phyloP scores from a whole-genome alignment of 1,140 invertebrate genomes.

The Drosophila azteca region DNA sequence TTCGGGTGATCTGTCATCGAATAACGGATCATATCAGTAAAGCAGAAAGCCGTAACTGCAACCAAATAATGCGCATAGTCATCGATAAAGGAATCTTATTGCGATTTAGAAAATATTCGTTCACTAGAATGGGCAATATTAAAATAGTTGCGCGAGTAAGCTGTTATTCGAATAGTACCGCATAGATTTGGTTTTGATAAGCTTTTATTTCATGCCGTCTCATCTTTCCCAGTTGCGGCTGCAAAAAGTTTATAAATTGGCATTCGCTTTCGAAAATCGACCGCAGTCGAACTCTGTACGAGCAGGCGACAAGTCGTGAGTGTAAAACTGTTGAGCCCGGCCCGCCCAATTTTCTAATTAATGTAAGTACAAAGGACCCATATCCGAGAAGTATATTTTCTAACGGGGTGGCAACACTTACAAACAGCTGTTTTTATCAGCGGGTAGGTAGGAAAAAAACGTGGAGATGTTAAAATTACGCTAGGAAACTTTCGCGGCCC shows the following conservation, averaged over 20 bases:
- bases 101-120: slow-evolving; percentile 1
- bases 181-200: slow-evolving; percentile 55
- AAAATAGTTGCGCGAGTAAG: no score
- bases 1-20: slow-evolving; percentile 8
- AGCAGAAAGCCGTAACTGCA: slow-evolving; percentile 21
- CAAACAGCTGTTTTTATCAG: slow-evolving; percentile 45
- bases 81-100: slow-evolving; percentile 13
- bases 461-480: slow-evolving; percentile 44
- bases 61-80: slow-evolving; percentile 2
- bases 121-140: no score
- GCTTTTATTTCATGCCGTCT: slow-evolving; percentile 40
- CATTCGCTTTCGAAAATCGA: slow-evolving; percentile 9
- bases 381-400: neutral
- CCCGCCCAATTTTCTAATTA: neutral
- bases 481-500: slow-evolving; percentile 34
- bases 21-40: slow-evolving; percentile 24
- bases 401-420: slow-evolving; percentile 45
- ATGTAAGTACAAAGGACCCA: slow-evolving; percentile 33
- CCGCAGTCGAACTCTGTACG: slow-evolving; percentile 29
- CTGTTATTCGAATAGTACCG: slow-evolving; percentile 3
- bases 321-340: slow-evolving; percentile 8
- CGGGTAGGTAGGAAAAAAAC: slow-evolving; percentile 44
- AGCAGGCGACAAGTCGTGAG: slow-evolving; percentile 34
- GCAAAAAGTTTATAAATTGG: slow-evolving; percentile 56
- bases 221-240: slow-evolving; percentile 38